These are phyloP conservation scores for Chamaedrilus cognettii DNA, from an alignment of 2,888 invertebrate genomes.

Conservation along the genomic window DNA sequence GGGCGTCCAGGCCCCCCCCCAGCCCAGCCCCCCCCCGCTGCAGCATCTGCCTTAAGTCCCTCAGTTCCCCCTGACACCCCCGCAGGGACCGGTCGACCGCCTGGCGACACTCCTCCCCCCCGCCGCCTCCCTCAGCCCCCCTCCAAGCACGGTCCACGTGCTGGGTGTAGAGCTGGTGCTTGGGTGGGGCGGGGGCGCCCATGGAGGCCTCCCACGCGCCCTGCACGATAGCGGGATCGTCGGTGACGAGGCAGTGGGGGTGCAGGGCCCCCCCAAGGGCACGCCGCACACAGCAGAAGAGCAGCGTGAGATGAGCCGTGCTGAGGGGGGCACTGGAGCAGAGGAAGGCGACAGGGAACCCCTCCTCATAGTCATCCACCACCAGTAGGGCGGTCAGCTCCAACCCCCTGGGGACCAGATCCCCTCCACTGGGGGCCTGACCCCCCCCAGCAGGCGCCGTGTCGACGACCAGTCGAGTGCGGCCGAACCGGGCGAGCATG, in stretches of 20 bases:
- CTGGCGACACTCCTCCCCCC: neutral
- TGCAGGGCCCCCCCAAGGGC: neutral
- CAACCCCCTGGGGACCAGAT: too few species aligned
- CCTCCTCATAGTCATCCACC: conserved; percentile 1
- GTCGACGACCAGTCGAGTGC: neutral
- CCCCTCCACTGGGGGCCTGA: too few species aligned
- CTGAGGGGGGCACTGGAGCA: neutral
- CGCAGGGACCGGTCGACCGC: neutral
- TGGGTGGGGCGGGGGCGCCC: neutral
- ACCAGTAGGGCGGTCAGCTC: neutral
- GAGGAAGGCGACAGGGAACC: neutral
- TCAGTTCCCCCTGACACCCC: neutral
- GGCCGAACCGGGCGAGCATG: neutral
- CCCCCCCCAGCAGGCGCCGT: neutral
- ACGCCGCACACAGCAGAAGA: neutral
- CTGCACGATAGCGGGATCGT: neutral
- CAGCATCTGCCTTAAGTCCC: neutral
- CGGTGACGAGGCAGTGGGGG: neutral
- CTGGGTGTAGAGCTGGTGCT: neutral
- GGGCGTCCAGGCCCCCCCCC: neutral
- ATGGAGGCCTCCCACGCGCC: neutral
- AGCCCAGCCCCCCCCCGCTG: neutral
- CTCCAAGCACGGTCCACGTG: neutral
- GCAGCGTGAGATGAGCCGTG: neutral
- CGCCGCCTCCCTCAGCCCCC: neutral